phyloP scores from a whole-genome alignment of 2,113 vertebrate genomes.

The Merops nubicus region DNA sequence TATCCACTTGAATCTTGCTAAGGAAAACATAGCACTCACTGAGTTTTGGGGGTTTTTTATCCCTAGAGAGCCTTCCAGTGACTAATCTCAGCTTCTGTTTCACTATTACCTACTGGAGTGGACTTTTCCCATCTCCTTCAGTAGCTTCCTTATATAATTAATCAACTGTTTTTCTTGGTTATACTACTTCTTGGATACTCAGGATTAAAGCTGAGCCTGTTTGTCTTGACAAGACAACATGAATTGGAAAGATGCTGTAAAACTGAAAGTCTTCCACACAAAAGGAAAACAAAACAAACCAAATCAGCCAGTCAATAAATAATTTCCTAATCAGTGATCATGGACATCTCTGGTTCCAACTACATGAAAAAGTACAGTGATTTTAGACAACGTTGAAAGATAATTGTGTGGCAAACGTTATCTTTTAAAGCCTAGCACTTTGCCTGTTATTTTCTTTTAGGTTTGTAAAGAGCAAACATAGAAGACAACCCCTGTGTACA shows the following conservation, averaged over 20 bases:
- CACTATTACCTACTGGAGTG: background rate
- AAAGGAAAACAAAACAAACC: background rate
- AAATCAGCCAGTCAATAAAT: no score
- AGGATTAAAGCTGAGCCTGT: background rate
- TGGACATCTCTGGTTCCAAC: background rate
- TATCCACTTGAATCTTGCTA: background rate
- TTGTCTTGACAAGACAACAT: background rate
- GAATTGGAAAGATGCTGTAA: background rate
- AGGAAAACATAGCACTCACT: background rate
- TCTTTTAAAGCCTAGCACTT: background rate
- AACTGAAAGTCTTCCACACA: background rate
- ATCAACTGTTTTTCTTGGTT: background rate
- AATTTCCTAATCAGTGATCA: background rate
- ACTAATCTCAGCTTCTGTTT: background rate
- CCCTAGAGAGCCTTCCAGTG: background rate
- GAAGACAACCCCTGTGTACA: background rate
- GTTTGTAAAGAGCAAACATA: background rate
- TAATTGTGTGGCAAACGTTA: background rate
- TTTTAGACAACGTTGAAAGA: accelerated
- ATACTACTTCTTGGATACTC: background rate
- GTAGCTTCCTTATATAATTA: background rate
- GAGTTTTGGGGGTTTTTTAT: background rate
- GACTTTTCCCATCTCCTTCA: background rate
- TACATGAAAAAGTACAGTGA: background rate
- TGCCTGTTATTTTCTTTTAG: background rate